Evolutionary conservation across 1,140 invertebrate genomes (phyloP).

Genomic region (Melipona quadrifasciata): DNA sequence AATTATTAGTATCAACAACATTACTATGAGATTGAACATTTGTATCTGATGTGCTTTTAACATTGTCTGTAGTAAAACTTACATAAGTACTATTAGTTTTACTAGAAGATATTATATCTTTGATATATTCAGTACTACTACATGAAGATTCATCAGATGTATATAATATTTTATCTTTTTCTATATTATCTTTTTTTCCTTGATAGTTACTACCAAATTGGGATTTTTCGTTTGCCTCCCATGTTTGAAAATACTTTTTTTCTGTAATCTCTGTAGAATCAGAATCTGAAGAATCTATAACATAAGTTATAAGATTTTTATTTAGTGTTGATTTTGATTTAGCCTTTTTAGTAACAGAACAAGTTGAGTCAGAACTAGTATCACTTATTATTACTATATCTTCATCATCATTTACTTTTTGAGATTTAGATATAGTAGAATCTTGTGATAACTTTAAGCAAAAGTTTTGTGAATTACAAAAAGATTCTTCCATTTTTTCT

Average conservation of each 20-base stretch:
- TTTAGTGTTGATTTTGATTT: neutral
- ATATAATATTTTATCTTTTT: neutral
- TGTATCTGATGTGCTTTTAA: neutral
- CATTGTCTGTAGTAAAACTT: neutral
- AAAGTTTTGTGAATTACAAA: constrained; percentile 52
- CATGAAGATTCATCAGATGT: constrained; percentile 33
- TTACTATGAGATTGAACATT: neutral
- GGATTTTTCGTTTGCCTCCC: neutral
- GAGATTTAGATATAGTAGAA: constrained; percentile 50
- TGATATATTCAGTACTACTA: neutral
- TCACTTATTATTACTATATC: constrained; percentile 65
- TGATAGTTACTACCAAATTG: neutral
- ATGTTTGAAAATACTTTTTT: constrained; percentile 7
- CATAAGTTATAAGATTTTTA: neutral
- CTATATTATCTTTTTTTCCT: neutral
- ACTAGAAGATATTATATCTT: neutral
- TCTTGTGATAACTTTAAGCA: constrained; percentile 49
- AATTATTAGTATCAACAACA: neutral
- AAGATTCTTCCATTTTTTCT: neutral
- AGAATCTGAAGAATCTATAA: constrained; percentile 44
- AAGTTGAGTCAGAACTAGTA: constrained; percentile 45
- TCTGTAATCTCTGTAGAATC: constrained; percentile 3
- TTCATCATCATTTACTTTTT: constrained; percentile 6
- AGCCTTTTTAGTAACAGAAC: constrained; percentile 5
- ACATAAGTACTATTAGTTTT: neutral